Evolutionary conservation across 64 coral and sea anemone genomes (phyloP).

Genomic region (Acropora tenuis): DNA sequence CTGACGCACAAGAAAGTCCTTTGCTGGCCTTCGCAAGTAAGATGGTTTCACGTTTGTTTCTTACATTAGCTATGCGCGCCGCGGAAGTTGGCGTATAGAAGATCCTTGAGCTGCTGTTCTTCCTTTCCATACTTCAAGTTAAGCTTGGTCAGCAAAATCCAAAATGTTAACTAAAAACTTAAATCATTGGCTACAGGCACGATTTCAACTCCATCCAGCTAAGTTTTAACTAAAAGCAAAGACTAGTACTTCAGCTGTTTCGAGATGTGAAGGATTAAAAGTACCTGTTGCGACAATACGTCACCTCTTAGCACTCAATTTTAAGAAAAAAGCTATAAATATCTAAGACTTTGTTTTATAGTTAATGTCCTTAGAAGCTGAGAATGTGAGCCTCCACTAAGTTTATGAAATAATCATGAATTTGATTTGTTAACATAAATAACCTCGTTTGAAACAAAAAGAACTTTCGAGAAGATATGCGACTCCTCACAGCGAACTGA

Average conservation of each 20-base stretch:
- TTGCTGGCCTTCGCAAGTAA: not conserved
- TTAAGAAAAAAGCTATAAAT: not conserved
- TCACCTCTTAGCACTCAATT: not conserved
- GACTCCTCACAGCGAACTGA: not conserved
- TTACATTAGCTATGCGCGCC: not conserved
- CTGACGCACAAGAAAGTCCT: not conserved
- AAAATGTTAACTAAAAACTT: not conserved
- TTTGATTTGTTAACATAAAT: not conserved
- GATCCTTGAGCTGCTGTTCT: not conserved
- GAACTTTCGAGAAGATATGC: not conserved
- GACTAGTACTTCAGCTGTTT: too few relatives aligned
- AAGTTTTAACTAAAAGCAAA: too few relatives aligned
- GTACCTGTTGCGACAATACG: not conserved
- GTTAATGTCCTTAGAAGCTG: not conserved
- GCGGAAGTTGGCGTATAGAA: not conserved
- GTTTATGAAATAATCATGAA: not conserved
- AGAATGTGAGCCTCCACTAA: not conserved
- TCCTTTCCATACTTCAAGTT: not conserved
- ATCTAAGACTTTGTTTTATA: not conserved
- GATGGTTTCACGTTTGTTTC: constrained; percentile 32
- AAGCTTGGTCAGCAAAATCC: not conserved
- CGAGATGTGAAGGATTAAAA: not conserved
- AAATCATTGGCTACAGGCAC: not conserved
- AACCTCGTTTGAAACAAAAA: not conserved
- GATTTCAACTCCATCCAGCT: not conserved